A percentile compares a stretch with the other conserved stretches of the same genome.
These are phyloP conservation scores for Sebastes iracundus DNA, from an alignment of 2,797 vertebrate genomes.

Conservation along the genomic window DNA sequence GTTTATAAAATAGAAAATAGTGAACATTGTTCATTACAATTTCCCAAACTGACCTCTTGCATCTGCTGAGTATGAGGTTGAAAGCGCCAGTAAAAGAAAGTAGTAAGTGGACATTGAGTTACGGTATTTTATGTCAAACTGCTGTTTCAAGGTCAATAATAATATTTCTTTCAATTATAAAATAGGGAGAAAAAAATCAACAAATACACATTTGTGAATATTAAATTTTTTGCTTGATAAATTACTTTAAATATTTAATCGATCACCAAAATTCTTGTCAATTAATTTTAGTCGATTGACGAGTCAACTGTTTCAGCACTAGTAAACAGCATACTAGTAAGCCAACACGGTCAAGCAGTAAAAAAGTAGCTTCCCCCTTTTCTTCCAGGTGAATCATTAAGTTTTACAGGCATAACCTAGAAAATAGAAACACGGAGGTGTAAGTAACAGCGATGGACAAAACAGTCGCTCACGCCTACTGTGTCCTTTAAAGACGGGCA, in stretches of 20 bases:
- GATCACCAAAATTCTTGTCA: background rate
- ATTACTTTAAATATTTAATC: background rate
- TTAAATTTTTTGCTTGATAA: background rate
- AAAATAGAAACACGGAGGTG: background rate
- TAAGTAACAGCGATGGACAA: background rate
- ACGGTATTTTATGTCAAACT: background rate
- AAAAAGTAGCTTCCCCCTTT: slow-evolving; percentile 1
- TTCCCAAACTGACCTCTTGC: background rate
- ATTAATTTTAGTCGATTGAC: background rate
- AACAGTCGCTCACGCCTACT: slow-evolving; percentile 12
- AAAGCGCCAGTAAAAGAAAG: background rate
- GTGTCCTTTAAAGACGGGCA: slow-evolving; percentile 24
- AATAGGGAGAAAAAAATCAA: background rate
- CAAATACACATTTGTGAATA: background rate
- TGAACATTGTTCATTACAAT: background rate
- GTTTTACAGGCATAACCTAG: slow-evolving; percentile 8
- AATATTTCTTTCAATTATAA: background rate
- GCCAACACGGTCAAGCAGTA: background rate
- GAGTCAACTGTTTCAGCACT: background rate
- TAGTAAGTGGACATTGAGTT: background rate
- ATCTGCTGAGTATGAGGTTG: background rate
- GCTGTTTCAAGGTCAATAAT: background rate
- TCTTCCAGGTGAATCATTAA: slow-evolving; percentile 12
- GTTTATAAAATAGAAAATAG: background rate
- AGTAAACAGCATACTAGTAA: background rate